Conservation (phyloP, 2,113 vertebrate species). For the Nesogale talazaci region DNA sequence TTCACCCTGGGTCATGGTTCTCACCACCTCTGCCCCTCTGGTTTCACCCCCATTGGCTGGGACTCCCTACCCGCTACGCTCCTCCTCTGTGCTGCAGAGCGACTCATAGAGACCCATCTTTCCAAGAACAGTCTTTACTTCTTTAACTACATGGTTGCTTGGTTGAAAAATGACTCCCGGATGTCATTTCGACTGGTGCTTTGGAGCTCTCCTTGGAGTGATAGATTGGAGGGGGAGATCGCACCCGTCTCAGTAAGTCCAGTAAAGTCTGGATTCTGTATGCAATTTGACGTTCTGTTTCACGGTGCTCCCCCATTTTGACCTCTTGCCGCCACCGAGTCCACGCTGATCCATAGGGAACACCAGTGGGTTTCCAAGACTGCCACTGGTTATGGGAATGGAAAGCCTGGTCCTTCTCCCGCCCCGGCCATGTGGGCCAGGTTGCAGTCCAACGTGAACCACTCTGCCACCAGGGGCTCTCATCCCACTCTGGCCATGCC, state of each 20-base stretch:
- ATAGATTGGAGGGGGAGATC: too few relatives aligned
- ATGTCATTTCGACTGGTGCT: neutral
- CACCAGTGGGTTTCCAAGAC: too few relatives aligned
- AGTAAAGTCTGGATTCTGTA: neutral
- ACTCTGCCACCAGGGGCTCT: too few relatives aligned
- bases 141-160: neutral
- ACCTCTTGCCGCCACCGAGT: too few relatives aligned
- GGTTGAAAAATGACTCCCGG: neutral
- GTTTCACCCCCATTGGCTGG: neutral
- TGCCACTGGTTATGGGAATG: too few relatives aligned
- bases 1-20: neutral
- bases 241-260: neutral
- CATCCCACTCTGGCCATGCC: neutral
- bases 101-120: neutral
- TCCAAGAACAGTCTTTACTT: too few relatives aligned
- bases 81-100: neutral
- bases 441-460: too few relatives aligned
- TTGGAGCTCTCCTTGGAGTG: neutral
- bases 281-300: neutral
- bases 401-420: too few relatives aligned
- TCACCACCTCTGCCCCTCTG: neutral
- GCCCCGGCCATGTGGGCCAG: too few relatives aligned
- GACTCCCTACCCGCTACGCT: neutral
- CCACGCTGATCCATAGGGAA: too few relatives aligned
- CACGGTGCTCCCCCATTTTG: neutral